Conservation (phyloP, 2,797 vertebrate species). For the Tauraco hartlaubi region DNA sequence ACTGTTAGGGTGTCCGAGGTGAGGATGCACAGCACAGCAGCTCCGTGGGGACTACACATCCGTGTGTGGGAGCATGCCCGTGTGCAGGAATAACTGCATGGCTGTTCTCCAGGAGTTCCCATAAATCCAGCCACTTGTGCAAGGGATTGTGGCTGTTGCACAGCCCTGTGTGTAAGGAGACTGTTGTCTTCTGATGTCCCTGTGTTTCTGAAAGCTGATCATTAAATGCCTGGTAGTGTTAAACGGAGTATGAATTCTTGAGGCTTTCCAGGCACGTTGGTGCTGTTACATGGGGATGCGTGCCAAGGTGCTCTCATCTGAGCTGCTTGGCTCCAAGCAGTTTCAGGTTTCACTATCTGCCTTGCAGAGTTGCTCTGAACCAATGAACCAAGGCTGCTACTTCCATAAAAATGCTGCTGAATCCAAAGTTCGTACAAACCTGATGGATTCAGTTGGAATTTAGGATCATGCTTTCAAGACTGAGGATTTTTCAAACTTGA, state of each 20-base stretch:
- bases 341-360: not conserved
- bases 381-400: not conserved
- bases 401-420: not conserved
- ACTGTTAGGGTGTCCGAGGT: accelerated
- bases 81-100: not conserved
- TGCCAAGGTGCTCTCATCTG: not conserved
- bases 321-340: not conserved
- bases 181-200: accelerated
- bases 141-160: not conserved
- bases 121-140: not conserved
- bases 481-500: not conserved
- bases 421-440: not conserved
- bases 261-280: not conserved
- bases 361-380: not conserved
- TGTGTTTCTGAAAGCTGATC: not conserved
- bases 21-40: not conserved
- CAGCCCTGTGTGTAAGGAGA: not conserved
- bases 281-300: not conserved
- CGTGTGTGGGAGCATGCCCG: not conserved
- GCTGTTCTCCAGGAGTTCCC: not conserved
- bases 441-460: not conserved
- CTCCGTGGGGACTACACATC: accelerated
- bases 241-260: not conserved
- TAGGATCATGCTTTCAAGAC: not conserved
- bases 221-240: not conserved